A percentile compares a stretch with the other conserved stretches of the same genome.
Conservation (phyloP, 1,140 invertebrate genomes). For the Drosophila varians region DNA sequence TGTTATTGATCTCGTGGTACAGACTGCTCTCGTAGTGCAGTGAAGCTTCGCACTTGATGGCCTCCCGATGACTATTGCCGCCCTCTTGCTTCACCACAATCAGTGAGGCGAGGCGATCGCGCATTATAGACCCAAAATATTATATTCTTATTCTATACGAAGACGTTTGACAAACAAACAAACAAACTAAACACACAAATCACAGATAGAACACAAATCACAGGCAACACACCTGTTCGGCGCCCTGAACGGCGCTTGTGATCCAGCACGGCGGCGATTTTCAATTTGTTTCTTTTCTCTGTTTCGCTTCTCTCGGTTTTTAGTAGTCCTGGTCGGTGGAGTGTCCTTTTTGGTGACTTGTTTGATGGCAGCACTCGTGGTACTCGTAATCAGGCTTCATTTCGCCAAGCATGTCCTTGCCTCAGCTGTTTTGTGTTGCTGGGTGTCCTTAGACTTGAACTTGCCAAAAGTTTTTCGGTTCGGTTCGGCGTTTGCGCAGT, state of each 20-base stretch:
- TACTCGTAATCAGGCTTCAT: slow-evolving; percentile 52
- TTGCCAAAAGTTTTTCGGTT: slow-evolving; percentile 32
- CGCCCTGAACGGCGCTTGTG: slow-evolving; percentile 47
- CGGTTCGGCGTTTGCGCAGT: slow-evolving; percentile 67
- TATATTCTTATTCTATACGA: slow-evolving; percentile 9
- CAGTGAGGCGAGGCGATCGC: slow-evolving; percentile 82
- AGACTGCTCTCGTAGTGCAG: slow-evolving; percentile 40
- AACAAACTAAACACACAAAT: slow-evolving; percentile 9
- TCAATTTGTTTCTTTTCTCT: slow-evolving; percentile 8
- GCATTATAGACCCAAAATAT: slow-evolving; percentile 63
- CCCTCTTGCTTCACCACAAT: slow-evolving; percentile 83
- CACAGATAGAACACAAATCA: slow-evolving; percentile 13
- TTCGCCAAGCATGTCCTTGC: slow-evolving; percentile 34
- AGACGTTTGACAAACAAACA: slow-evolving; percentile 15
- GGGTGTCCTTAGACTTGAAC: slow-evolving; percentile 76
- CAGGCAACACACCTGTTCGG: slow-evolving; percentile 65
- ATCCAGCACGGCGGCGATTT: slow-evolving; percentile 66
- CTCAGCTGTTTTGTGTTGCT: slow-evolving; percentile 23
- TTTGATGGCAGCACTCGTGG: slow-evolving; percentile 16
- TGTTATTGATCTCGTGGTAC: slow-evolving; percentile 73
- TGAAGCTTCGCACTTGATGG: slow-evolving; percentile 63
- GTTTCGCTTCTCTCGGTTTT: slow-evolving; percentile 10
- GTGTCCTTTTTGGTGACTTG: slow-evolving; percentile 6
- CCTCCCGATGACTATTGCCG: slow-evolving; percentile 39
- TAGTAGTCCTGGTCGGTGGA: not conserved